Conservation (phyloP, 2,113 vertebrate genomes). For the Anser cygnoides region DNA sequence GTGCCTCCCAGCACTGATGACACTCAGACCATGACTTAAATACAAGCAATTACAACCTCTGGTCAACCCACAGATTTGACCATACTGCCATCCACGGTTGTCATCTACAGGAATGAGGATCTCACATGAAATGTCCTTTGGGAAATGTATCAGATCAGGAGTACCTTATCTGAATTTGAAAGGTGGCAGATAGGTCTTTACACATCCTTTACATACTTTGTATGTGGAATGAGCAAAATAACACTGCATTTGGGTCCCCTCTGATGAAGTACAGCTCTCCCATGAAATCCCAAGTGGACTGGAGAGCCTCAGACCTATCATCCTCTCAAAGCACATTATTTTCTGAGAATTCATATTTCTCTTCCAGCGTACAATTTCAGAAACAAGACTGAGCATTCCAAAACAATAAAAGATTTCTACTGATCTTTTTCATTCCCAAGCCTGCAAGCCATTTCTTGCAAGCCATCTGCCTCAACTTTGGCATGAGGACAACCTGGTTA, state of each 20-base stretch:
- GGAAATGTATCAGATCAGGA: background rate
- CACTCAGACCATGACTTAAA: background rate
- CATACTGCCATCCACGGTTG: background rate
- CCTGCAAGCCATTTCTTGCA: background rate
- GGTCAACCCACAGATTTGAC: background rate
- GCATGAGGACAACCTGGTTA: background rate
- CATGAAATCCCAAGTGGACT: background rate
- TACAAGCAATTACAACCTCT: fast-evolving
- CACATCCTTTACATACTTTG: background rate
- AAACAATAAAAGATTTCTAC: background rate
- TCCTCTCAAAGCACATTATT: background rate
- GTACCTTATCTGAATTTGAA: background rate
- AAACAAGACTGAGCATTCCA: background rate
- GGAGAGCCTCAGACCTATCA: background rate
- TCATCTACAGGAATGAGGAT: fast-evolving
- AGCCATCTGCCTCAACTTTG: background rate
- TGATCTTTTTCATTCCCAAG: background rate
- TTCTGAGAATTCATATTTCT: background rate
- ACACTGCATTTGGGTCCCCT: background rate
- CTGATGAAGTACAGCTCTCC: background rate
- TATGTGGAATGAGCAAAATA: background rate
- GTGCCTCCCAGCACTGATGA: background rate
- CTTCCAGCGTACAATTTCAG: background rate
- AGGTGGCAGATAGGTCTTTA: background rate
- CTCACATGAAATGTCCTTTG: background rate